Base-by-base conservation (phyloP, 2,797 vertebrate species). In the Acomys russatus region DNA sequence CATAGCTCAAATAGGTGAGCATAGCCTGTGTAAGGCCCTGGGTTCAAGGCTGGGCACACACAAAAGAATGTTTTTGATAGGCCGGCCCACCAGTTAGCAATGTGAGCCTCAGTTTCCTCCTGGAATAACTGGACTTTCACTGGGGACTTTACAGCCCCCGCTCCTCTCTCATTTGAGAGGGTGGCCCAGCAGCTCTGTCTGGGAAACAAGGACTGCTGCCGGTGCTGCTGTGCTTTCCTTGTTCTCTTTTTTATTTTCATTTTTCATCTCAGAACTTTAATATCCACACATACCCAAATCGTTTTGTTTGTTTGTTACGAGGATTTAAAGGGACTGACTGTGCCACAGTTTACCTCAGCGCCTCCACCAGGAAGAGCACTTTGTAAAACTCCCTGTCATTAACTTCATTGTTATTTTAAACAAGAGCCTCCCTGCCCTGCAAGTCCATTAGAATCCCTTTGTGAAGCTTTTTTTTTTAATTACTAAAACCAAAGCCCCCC, bases 381-480 rank as follows among this genome's bases (percentile, higher is more conserved):
- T 78, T 79, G 89, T 64, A 77, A 9, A 94, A 92, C 66, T 20
- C 35, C 79, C n/a, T 8, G 59, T 51, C 54, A 74, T 94, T 87
- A 91, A 91, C 71, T 73, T 95, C 87, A 14, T 28, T 89, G 70
- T 76, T 93, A 71, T 93, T 94, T 88, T 94, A 95, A 90, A 95
- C 35, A 94, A 94, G 59, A 83, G 79, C 54, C 71, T 94, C 85
- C 83, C 82, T 25, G 35, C 33, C 11, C 77, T 44, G 70, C 20
- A 14, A 59, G 79, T 44, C n/a, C 79, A 71, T 78, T 30, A 88
- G 76, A 94, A 92, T 93, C 64, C 83, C 68, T 90, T 71, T 56
- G 86, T 92, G 83, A 95, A 90, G 74, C 56, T 88, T 51, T 54
- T 92, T 88, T 66, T 59, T 44, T 8, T 90, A 73, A 90, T 61